A percentile compares a stretch with the other conserved stretches of the same genome.
These are phyloP conservation scores for Psophia crepitans DNA, from an alignment of 2,113 vertebrate species.

Conservation along the genomic window DNA sequence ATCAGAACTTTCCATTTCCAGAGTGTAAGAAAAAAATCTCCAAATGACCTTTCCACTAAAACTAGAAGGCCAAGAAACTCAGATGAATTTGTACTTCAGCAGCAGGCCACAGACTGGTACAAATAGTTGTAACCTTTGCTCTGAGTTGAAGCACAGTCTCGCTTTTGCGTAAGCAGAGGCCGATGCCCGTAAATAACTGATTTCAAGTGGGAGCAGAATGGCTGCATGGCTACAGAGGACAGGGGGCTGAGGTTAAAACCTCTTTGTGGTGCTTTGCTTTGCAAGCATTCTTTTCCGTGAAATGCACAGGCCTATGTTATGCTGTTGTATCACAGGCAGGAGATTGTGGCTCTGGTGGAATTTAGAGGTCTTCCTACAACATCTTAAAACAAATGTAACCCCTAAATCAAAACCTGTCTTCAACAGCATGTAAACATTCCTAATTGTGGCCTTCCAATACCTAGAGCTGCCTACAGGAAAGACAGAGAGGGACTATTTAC, in stretches of 20 bases:
- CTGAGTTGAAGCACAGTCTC: background rate
- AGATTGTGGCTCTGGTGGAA: background rate
- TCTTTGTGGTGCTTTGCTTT: background rate
- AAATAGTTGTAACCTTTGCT: background rate
- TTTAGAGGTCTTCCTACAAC: background rate
- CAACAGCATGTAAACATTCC: background rate
- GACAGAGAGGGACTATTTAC: too few relatives aligned
- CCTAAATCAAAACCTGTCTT: background rate
- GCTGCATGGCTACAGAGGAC: background rate
- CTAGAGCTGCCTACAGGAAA: too few relatives aligned
- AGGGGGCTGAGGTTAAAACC: background rate
- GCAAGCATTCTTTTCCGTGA: background rate
- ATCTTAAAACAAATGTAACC: background rate
- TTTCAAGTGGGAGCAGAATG: background rate
- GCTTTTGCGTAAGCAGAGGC: background rate
- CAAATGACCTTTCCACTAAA: background rate
- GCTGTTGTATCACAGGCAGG: background rate
- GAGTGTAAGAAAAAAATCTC: background rate
- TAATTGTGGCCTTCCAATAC: too few relatives aligned
- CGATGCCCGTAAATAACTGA: background rate
- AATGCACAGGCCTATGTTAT: rapidly evolving
- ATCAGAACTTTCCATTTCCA: background rate
- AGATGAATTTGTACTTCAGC: background rate
- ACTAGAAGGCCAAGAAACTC: background rate
- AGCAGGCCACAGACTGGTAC: background rate